These are phyloP conservation scores for Drosophila ercepeae DNA, from an alignment of 1,140 invertebrate genomes.

Conservation along the genomic window DNA sequence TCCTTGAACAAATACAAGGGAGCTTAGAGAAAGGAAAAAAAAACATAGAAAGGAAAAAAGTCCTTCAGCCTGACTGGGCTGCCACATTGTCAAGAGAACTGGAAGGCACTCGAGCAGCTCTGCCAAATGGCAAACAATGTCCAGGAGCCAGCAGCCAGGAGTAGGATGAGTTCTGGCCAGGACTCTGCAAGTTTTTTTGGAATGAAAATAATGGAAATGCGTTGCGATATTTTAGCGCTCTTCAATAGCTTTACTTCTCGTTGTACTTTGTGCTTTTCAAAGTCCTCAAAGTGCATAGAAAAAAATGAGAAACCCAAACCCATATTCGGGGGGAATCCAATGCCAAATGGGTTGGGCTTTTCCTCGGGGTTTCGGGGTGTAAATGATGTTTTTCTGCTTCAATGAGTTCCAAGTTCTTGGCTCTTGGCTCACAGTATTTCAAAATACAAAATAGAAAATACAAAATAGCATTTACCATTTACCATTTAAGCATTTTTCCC, in stretches of 20 bases:
- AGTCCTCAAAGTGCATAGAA: not conserved
- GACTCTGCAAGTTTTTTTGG: not conserved
- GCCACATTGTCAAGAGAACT: slow-evolving; percentile 36
- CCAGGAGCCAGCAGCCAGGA: slow-evolving; percentile 27
- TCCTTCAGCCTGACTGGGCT: slow-evolving; percentile 35
- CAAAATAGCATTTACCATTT: not conserved
- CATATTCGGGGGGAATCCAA: slow-evolving; percentile 13
- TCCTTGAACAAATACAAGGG: not conserved
- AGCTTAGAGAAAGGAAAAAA: not conserved
- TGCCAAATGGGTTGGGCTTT: slow-evolving; percentile 27
- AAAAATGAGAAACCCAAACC: not conserved
- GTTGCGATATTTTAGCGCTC: slow-evolving; percentile 37
- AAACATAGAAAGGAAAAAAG: not conserved
- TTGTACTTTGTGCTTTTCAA: slow-evolving; percentile 14
- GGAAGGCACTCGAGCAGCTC: slow-evolving; percentile 15
- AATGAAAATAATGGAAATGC: slow-evolving; percentile 49
- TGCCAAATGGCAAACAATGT: slow-evolving; percentile 54
- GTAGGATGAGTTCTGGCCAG: not conserved
- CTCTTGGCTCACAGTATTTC: not conserved
- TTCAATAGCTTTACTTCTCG: slow-evolving; percentile 56
- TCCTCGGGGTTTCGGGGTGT: slow-evolving; percentile 20
- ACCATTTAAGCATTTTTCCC: slow-evolving; percentile 2
- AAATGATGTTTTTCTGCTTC: slow-evolving; percentile 58
- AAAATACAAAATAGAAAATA: not conserved
- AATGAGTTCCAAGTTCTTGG: slow-evolving; percentile 19